Evolutionary conservation across 2,113 vertebrate genomes (phyloP).

Genomic region (Pseudorectes ferrugineus): DNA sequence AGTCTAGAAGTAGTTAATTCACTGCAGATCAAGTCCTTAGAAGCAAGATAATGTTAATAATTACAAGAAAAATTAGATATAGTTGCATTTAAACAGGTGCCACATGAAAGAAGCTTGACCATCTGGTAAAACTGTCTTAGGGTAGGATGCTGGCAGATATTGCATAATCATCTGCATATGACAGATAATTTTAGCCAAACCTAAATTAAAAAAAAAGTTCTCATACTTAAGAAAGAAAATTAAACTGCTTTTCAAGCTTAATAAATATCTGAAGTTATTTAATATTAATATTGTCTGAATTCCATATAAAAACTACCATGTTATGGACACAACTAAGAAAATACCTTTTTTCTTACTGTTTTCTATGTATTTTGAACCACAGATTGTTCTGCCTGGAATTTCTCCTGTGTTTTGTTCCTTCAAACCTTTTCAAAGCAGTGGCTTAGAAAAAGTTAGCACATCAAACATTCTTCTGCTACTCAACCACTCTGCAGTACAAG

Average conservation of each 20-base stretch:
- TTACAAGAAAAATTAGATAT: slow-evolving; percentile 57
- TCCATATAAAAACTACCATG: not conserved
- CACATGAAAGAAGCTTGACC: slow-evolving; percentile 64
- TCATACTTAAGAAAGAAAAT: not conserved
- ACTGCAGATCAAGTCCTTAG: not conserved
- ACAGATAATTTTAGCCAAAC: slow-evolving; percentile 70
- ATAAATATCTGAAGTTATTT: not conserved
- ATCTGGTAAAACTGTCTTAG: slow-evolving; percentile 70
- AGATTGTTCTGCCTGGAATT: not conserved
- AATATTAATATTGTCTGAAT: not conserved
- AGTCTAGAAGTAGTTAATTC: not conserved
- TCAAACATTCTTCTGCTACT: not conserved
- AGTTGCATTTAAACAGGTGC: slow-evolving; percentile 65
- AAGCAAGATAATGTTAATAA: slow-evolving; percentile 57
- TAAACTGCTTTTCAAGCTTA: not conserved
- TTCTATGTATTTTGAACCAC: not conserved
- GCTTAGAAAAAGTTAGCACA: not conserved
- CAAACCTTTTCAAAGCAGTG: not conserved
- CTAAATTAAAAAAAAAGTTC: slow-evolving; percentile 37
- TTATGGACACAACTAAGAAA: not conserved
- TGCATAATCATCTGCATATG: slow-evolving; percentile 69
- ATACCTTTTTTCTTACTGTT: not conserved
- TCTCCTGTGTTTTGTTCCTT: not conserved
- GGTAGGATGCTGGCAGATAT: slow-evolving; percentile 69
- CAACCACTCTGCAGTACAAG: not conserved